These are phyloP conservation scores for Unio delphinus DNA, from an alignment of 2,888 invertebrate species.

Conservation along the genomic window DNA sequence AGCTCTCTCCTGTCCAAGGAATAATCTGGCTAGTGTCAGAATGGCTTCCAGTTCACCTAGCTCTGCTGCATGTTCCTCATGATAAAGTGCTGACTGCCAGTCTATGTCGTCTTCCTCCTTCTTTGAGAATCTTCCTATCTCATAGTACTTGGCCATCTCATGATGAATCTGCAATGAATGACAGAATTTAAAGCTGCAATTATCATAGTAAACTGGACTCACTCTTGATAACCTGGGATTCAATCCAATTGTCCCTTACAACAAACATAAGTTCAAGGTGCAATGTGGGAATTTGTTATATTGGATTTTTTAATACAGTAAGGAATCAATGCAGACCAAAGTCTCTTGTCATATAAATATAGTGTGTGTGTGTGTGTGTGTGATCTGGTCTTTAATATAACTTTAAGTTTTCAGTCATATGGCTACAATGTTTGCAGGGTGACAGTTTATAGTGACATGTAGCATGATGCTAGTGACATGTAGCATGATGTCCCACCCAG, in stretches of 20 bases:
- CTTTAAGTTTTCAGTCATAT: too few relatives aligned
- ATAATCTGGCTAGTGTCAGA: constrained; percentile 73
- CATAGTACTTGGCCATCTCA: constrained; percentile 75
- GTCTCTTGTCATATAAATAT: not conserved
- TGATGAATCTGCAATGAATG: constrained; percentile 72
- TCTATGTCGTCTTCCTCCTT: constrained; percentile 70
- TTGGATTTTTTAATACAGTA: not conserved
- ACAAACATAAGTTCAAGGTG: not conserved
- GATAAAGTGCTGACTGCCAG: constrained; percentile 74
- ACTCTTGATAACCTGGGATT: too few relatives aligned
- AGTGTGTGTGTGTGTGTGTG: too few relatives aligned
- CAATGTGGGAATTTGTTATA: not conserved
- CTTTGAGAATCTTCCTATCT: constrained; percentile 73
- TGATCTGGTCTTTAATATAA: too few relatives aligned
- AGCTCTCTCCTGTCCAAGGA: constrained; percentile 73
- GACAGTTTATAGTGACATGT: too few relatives aligned
- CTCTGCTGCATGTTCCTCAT: constrained; percentile 74
- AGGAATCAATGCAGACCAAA: not conserved
- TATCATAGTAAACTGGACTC: too few relatives aligned
- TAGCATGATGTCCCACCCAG: too few relatives aligned
- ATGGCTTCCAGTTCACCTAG: constrained; percentile 75
- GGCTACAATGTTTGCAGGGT: too few relatives aligned
- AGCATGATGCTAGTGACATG: too few relatives aligned
- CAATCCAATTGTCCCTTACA: too few relatives aligned
- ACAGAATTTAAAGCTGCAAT: not conserved